Evolutionary conservation across 2,888 invertebrate genomes (phyloP).

Genomic region (Entomobrya multifasciata): DNA sequence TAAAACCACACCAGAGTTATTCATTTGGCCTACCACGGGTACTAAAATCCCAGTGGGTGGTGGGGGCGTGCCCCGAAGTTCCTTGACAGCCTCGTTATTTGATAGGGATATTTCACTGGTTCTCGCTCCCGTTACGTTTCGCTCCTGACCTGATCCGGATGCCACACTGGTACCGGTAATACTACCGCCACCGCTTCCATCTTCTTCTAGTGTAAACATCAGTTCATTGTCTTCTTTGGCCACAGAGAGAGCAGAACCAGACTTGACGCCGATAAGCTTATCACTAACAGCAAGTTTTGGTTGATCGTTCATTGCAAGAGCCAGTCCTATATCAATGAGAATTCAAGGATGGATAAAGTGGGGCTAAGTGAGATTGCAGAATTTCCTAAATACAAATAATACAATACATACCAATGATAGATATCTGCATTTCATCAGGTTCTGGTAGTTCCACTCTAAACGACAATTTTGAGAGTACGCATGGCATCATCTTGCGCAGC

Average conservation of each 20-base stretch:
- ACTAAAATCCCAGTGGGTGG: constrained; percentile 58
- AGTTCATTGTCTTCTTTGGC: constrained; percentile 65
- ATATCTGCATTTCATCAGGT: constrained; percentile 86
- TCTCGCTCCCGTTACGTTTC: background rate
- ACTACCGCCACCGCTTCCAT: constrained; percentile 20
- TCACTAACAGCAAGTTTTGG: constrained; percentile 51
- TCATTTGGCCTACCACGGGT: constrained; percentile 52
- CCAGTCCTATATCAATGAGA: constrained; percentile 72
- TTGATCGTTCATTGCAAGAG: constrained; percentile 68
- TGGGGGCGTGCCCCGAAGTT: constrained; percentile 57
- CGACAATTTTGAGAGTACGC: constrained; percentile 90
- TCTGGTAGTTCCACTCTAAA: constrained; percentile 94
- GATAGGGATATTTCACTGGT: background rate
- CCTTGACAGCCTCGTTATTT: constrained; percentile 9
- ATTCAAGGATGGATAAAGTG: too few relatives aligned
- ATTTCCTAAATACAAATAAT: background rate
- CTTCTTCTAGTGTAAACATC: constrained; percentile 63
- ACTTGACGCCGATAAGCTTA: constrained; percentile 35
- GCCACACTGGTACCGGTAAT: constrained; percentile 8
- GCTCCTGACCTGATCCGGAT: too few relatives aligned
- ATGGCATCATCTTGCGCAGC: constrained; percentile 92
- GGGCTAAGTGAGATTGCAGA: background rate
- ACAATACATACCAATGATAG: constrained; percentile 83
- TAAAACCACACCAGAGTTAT: constrained; percentile 46
- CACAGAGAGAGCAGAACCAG: constrained; percentile 47